A percentile compares a stretch with the other conserved stretches of the same genome.
These are phyloP conservation scores for Biston stratarius DNA, from an alignment of 2,888 invertebrate genomes.

Conservation along the genomic window DNA sequence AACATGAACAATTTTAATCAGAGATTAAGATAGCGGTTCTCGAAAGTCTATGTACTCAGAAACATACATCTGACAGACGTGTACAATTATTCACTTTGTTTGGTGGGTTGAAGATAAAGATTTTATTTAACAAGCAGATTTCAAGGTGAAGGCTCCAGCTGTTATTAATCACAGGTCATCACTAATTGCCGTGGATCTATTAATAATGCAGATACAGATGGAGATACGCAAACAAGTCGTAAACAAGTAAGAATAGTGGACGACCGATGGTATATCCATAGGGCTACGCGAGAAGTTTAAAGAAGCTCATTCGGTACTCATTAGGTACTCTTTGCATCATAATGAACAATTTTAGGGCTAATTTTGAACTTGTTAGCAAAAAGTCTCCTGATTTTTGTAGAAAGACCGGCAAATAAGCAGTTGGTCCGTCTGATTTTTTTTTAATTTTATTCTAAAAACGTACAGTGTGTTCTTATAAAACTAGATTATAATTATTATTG, in stretches of 20 bases:
- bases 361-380: too few relatives aligned
- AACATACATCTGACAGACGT: conserved; percentile 16
- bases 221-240: conserved; percentile 39
- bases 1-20: conserved; percentile 1
- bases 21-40: conserved; percentile 12
- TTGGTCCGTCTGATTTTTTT: too few relatives aligned
- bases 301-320: too few relatives aligned
- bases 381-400: too few relatives aligned
- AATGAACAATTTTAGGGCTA: too few relatives aligned
- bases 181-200: conserved; percentile 30
- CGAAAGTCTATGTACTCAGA: background rate
- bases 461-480: too few relatives aligned
- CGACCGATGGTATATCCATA: conserved; percentile 49
- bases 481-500: too few relatives aligned
- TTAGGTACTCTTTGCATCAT: too few relatives aligned
- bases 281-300: too few relatives aligned
- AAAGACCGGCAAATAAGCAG: too few relatives aligned
- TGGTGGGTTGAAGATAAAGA: conserved; percentile 9
- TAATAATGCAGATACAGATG: conserved; percentile 24
- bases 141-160: conserved; percentile 25
- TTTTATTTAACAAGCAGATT: conserved; percentile 13
- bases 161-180: conserved; percentile 24
- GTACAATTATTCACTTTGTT: conserved; percentile 4
- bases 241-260: conserved; percentile 47
- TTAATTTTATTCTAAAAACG: too few relatives aligned